Evolutionary conservation across 2,113 vertebrate genomes (phyloP).

Genomic region (Orcinus orca): DNA sequence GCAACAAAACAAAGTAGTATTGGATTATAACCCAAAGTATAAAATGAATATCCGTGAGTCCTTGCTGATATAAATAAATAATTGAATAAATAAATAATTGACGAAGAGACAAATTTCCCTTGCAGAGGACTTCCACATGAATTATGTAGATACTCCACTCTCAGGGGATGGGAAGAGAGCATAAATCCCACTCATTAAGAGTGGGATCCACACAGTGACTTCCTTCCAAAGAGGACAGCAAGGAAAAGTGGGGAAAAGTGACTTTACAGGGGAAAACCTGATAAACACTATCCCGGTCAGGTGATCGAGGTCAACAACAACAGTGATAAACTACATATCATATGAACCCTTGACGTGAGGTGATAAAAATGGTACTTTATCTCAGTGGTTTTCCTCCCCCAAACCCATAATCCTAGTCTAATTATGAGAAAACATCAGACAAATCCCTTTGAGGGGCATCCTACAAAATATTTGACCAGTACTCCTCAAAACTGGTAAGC

Average conservation of each 20-base stretch:
- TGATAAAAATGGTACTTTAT: neutral
- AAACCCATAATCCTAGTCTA: neutral
- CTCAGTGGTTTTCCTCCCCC: neutral
- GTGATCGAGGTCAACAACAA: neutral
- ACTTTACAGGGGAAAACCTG: neutral
- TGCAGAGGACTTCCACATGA: neutral
- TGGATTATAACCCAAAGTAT: neutral
- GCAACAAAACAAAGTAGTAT: neutral
- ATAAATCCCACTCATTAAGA: neutral
- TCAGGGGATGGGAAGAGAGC: neutral
- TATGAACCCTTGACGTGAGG: neutral
- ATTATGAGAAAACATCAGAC: neutral
- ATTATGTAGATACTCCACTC: neutral
- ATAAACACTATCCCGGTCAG: neutral
- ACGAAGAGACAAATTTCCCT: neutral
- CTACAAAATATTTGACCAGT: neutral
- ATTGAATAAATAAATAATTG: neutral
- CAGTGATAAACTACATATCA: neutral
- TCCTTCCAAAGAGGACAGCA: neutral
- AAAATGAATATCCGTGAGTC: neutral
- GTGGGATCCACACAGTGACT: neutral
- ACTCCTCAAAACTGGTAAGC: neutral
- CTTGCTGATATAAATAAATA: neutral
- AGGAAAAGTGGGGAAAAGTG: neutral
- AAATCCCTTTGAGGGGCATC: neutral